A percentile compares a stretch with the other conserved stretches of the same genome.
Evolutionary conservation across 2,888 invertebrate species (phyloP).

Genomic region (Orgyia antiqua): DNA sequence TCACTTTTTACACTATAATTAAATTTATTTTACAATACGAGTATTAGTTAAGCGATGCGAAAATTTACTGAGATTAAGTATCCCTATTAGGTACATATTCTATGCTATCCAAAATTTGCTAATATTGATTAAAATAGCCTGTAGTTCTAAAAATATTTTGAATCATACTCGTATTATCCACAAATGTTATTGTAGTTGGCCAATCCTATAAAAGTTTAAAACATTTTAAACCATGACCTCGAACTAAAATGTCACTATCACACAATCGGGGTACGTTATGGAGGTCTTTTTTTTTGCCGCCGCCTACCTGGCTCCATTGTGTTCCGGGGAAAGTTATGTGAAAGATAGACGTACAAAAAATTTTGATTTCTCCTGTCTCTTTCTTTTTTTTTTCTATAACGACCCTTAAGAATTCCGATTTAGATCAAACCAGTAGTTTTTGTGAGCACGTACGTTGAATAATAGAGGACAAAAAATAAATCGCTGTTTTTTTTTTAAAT

Average conservation of each 20-base stretch:
- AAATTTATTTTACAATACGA: no score
- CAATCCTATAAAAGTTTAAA: no score
- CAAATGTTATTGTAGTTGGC: no score
- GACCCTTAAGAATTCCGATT: conserved; percentile 59
- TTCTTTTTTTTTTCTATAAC: conserved; percentile 43
- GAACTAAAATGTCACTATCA: conserved; percentile 65
- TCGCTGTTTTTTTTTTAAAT: conserved; percentile 42
- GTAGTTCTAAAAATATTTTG: no score
- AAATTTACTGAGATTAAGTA: no score
- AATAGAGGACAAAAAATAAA: conserved; percentile 34
- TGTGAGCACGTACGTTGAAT: conserved; percentile 48
- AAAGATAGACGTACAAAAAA: conserved; percentile 60
- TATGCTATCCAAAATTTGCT: no score
- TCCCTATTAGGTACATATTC: no score
- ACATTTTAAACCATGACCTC: conserved; percentile 44
- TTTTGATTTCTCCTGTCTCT: conserved; percentile 53
- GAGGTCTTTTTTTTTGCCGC: conserved; percentile 47
- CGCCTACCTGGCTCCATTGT: conserved; percentile 66
- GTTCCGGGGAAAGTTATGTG: conserved; percentile 67
- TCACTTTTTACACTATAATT: no score
- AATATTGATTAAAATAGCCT: no score
- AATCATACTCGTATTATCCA: no score
- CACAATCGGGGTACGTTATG: conserved; percentile 42
- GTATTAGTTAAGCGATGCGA: no score
- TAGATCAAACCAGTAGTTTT: conserved; percentile 58